A percentile compares a stretch with the other conserved stretches of the same genome.
Conservation (phyloP, 2,888 invertebrate species). For the Unio delphinus region DNA sequence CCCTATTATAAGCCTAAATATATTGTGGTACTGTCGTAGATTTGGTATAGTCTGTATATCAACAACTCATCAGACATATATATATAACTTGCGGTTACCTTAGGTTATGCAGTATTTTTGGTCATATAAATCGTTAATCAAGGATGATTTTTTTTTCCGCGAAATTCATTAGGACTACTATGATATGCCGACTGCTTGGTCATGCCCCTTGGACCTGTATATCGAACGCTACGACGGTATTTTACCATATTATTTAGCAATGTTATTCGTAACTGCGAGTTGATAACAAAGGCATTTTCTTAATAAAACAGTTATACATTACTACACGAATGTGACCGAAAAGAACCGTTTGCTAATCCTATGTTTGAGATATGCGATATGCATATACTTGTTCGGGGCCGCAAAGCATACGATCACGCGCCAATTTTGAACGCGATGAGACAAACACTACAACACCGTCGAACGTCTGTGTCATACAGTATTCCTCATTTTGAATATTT, state of each 20-base stretch:
- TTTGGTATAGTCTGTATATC: too few relatives aligned
- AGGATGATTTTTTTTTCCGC: constrained; percentile 11
- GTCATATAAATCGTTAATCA: too few relatives aligned
- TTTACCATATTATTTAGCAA: background rate
- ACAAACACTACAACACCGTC: constrained; percentile 28
- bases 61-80: too few relatives aligned
- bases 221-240: background rate
- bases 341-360: constrained; percentile 2
- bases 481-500: background rate
- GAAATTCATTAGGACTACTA: constrained; percentile 14
- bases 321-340: background rate
- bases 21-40: too few relatives aligned
- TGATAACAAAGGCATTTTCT: too few relatives aligned
- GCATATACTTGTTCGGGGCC: constrained; percentile 44
- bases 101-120: too few relatives aligned
- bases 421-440: constrained; percentile 62
- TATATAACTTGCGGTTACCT: too few relatives aligned
- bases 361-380: constrained; percentile 7
- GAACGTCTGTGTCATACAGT: constrained; percentile 32
- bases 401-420: constrained; percentile 60
- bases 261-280: too few relatives aligned
- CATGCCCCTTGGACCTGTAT: too few relatives aligned
- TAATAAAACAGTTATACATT: too few relatives aligned
- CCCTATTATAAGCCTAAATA: too few relatives aligned
- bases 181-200: constrained; percentile 1